phyloP scores from a whole-genome alignment of 2,113 vertebrate genomes.

The Malaclemys terrapin region DNA sequence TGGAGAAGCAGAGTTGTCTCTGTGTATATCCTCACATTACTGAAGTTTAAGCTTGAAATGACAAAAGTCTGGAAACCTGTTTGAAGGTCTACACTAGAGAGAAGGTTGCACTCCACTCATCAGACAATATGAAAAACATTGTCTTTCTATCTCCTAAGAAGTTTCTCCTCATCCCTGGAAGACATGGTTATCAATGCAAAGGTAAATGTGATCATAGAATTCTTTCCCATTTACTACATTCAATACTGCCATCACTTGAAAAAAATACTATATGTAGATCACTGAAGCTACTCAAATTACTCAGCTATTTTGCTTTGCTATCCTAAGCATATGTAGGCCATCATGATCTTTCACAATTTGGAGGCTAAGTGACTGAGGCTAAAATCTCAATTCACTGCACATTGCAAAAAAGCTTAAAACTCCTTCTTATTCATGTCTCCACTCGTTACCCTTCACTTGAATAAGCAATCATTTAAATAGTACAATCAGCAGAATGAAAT shows the following conservation, averaged over 20 bases:
- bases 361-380: neutral
- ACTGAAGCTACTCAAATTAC: neutral
- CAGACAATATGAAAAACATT: neutral
- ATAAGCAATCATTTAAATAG: conserved; percentile 26
- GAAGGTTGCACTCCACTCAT: neutral
- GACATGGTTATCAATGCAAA: neutral
- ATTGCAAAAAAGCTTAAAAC: neutral
- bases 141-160: neutral
- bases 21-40: neutral
- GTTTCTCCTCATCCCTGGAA: neutral
- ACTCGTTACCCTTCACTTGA: neutral
- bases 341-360: neutral
- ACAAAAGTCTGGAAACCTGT: neutral
- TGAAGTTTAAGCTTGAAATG: neutral
- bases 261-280: neutral
- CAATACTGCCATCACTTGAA: neutral
- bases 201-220: neutral
- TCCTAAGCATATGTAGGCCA: neutral
- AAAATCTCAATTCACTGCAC: neutral
- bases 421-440: neutral
- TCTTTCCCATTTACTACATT: neutral
- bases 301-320: neutral
- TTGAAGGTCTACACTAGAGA: neutral
- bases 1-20: neutral
- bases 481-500: neutral